Conservation (phyloP, 53 echinoderm and acorn worm species). For the Holothuria scabra region DNA sequence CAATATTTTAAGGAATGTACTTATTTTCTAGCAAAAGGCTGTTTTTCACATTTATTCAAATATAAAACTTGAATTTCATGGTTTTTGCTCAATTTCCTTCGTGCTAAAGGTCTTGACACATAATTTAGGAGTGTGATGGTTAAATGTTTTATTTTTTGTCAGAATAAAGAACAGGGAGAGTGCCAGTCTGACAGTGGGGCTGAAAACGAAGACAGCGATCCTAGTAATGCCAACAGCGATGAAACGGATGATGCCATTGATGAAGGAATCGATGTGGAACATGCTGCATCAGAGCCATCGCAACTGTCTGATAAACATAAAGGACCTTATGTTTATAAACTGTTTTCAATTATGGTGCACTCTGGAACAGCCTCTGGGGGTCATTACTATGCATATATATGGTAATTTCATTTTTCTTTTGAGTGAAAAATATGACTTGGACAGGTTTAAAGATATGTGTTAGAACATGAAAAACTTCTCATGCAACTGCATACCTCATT, state of each 20-base stretch:
- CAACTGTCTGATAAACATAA: constrained; percentile 55
- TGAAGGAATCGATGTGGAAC: constrained; percentile 93
- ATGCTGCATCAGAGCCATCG: constrained; percentile 56
- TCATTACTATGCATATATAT: constrained; percentile 99
- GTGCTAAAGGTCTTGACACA: too few relatives aligned
- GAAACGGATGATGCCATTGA: constrained; percentile 83
- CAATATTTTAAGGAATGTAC: too few relatives aligned
- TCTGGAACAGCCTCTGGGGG: constrained; percentile 98
- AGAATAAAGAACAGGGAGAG: constrained; percentile 64
- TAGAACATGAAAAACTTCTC: too few relatives aligned
- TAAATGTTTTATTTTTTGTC: neutral
- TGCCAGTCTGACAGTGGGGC: constrained; percentile 75
- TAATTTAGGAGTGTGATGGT: too few relatives aligned
- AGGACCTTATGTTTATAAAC: constrained; percentile 82
- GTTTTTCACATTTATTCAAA: too few relatives aligned
- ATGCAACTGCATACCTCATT: too few relatives aligned
- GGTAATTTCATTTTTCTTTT: constrained; percentile 44
- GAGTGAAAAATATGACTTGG: too few relatives aligned
- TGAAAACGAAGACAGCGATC: constrained; percentile 78
- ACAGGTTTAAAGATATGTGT: too few relatives aligned
- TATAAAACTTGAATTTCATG: too few relatives aligned
- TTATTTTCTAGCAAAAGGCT: too few relatives aligned
- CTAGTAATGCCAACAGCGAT: constrained; percentile 68
- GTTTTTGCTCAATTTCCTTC: too few relatives aligned
- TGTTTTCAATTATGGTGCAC: constrained; percentile 99